Evolutionary conservation across 2,113 vertebrate genomes (phyloP), one percentile per base, ranked within the genome.

Genomic region (Sigmodon hispidus): DNA sequence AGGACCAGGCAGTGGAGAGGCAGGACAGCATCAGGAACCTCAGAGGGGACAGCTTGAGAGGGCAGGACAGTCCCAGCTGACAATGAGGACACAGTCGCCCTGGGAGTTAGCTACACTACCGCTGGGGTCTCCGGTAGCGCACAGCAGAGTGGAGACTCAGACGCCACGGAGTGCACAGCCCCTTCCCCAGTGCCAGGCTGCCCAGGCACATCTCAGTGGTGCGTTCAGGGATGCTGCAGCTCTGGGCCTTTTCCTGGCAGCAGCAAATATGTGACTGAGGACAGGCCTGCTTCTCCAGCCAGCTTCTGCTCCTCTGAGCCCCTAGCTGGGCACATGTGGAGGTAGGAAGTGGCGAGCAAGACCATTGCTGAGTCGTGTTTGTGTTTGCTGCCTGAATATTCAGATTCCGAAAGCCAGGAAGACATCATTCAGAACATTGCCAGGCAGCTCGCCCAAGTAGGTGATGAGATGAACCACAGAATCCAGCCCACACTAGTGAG

Each of bases 381-480:
- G 13, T 92, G 26, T 77, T 34, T 22, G 55, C 72, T 50, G 40
- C 76, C 48, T 81, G 21, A 31, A 91, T 7, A 0, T 36, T 5
- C 81, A 96, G 98, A 84, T 55, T 67, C 95, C 36, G 77, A 61
- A 31, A 29, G 76, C 1, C 93, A 98, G 43, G 98, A 98, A 3
- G 98, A 97, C 0, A 5, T 96, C 45, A 83, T 98, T 72, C 97
- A 84, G 22, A 43, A 63, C n/a, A 98, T 99, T 34, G 98, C 98
- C 24, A 92, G 94, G 67, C 98, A 94, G 24, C 98, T 99, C 0
- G 98, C 98, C 43, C 63, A 89, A 50, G 95, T 98, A 0, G 99
- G 99, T 57, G 99, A 99, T 95, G 84, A 94, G 48, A 36, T 98
- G 80, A 96, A 98, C 22, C 90, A 1, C 11, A 96, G 96, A 19